Conservation (phyloP, 1,140 invertebrate species). For the Heliconius congener region DNA sequence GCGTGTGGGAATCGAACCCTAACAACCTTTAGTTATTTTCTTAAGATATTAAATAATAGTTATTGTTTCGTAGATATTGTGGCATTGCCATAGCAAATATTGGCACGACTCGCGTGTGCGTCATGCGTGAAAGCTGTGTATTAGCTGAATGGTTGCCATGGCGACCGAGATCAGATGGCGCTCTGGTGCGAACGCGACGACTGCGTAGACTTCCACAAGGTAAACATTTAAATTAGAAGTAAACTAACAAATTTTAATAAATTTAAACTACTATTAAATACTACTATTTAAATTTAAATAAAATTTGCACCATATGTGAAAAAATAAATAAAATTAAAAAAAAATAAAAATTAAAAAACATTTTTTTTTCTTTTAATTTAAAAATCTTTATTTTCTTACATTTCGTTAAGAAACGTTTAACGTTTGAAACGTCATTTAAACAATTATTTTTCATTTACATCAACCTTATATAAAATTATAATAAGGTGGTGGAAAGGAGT, state of each 20-base stretch:
- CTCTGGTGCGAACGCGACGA: slow-evolving; percentile 65
- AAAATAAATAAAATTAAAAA: no score
- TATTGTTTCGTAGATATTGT: slow-evolving; percentile 57
- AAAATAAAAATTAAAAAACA: no score
- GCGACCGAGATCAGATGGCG: slow-evolving; percentile 67
- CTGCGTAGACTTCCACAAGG: slow-evolving; percentile 72
- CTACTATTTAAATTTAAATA: no score
- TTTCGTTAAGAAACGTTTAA: no score
- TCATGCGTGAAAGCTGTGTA: slow-evolving; percentile 68
- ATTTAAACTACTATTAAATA: no score
- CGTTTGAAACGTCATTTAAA: no score
- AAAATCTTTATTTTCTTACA: no score
- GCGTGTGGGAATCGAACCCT: no score
- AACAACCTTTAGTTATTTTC: background rate
- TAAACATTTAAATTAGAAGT: slow-evolving; percentile 25
- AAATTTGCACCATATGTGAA: no score
- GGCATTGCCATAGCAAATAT: slow-evolving; percentile 54
- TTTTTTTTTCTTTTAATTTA: no score
- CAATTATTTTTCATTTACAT: no score
- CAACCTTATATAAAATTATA: background rate
- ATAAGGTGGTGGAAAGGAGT: slow-evolving; percentile 71
- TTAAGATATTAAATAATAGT: background rate
- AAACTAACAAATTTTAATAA: no score
- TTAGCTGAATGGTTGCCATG: slow-evolving; percentile 77
- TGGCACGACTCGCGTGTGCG: slow-evolving; percentile 66